Evolutionary conservation across 1,140 invertebrate genomes (phyloP), one percentile per base, ranked within the genome.

Genomic region (Neelides sp.): DNA sequence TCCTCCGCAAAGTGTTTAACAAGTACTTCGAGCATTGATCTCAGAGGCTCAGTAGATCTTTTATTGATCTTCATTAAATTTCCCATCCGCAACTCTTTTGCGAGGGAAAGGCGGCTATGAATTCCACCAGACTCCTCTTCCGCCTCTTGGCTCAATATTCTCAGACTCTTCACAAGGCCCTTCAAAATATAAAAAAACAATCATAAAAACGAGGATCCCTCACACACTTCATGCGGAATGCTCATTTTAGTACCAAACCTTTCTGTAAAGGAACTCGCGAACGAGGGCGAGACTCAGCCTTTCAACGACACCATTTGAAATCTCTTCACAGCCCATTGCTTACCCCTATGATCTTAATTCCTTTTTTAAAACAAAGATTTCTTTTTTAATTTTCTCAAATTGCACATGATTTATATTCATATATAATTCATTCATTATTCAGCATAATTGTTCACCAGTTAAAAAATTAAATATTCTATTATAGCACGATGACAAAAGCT

Each of bases 191-290:
- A n/a, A n/a, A n/a, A n/a, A n/a, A n/a, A n/a, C n/a, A n/a, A n/a
- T n/a, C n/a, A n/a, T n/a, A n/a, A n/a, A n/a, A n/a, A n/a, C n/a
- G n/a, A n/a, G n/a, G n/a, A n/a, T n/a, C n/a, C n/a, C n/a, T n/a
- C n/a, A n/a, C n/a, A n/a, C 41, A 48, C 5, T 30, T 45, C 44
- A 43, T 52, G 32, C 32, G n/a, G 32, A 34, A 34, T 10, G 32
- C 32, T n/a, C 10, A n/a, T 34, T 35, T 42, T 2, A 48, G 3
- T 7, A 19, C 39, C 43, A 37, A 53, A 61, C 59, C 50, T 49
- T 49, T 35, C 43, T 50, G 27, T 41, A 39, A n/a, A 61, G 34
- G 54, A 50, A 61, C 36, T 61, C 59, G 20, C 59, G 51, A 15
- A 61, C 54, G 27, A 61, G 41, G 12, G 57, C 48, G 20, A 37